Percentiles rank a stretch among this genome's conserved stretches.
These are phyloP conservation scores for Cheilosia scutellata DNA, from an alignment of 2,888 invertebrate genomes.

Conservation along the genomic window DNA sequence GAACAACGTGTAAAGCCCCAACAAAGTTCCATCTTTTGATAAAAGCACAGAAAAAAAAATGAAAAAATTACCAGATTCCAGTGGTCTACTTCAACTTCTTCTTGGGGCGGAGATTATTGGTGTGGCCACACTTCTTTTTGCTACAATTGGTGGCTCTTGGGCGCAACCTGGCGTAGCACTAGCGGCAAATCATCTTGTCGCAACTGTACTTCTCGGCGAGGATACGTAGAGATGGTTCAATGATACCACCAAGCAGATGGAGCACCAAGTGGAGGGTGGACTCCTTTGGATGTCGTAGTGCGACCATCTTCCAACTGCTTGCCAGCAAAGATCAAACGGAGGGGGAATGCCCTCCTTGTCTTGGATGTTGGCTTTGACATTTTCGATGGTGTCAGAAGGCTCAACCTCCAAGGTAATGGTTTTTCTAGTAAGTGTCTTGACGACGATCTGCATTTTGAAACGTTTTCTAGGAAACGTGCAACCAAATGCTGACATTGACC, in stretches of 20 bases:
- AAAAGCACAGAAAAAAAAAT: conserved; percentile 55
- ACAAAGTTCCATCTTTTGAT: conserved; percentile 22
- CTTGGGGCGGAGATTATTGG: too few relatives aligned
- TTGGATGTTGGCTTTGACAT: conserved; percentile 95
- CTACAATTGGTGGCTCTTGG: too few relatives aligned
- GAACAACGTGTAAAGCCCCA: conserved; percentile 7
- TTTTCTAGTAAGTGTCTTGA: conserved; percentile 96
- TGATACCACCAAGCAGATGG: conserved; percentile 97
- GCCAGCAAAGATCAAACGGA: conserved; percentile 95
- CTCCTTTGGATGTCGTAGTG: conserved; percentile 96
- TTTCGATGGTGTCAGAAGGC: too few relatives aligned
- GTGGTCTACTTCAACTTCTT: conserved; percentile 93
- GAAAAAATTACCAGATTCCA: conserved; percentile 35
- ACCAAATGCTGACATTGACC: conserved; percentile 78
- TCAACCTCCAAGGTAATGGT: conserved; percentile 97
- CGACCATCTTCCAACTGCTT: conserved; percentile 98
- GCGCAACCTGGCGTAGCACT: too few relatives aligned
- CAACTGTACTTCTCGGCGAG: conserved; percentile 99
- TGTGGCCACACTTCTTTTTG: too few relatives aligned
- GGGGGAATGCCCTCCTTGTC: conserved; percentile 97
- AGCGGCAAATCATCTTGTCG: conserved; percentile 84
- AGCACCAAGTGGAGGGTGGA: conserved; percentile 97
- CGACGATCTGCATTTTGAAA: conserved; percentile 96
- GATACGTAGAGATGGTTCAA: conserved; percentile 98
- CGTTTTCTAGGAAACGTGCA: conserved; percentile 82